phyloP scores from a whole-genome alignment of 2,113 vertebrate genomes.

The Sceloporus tristichus region DNA sequence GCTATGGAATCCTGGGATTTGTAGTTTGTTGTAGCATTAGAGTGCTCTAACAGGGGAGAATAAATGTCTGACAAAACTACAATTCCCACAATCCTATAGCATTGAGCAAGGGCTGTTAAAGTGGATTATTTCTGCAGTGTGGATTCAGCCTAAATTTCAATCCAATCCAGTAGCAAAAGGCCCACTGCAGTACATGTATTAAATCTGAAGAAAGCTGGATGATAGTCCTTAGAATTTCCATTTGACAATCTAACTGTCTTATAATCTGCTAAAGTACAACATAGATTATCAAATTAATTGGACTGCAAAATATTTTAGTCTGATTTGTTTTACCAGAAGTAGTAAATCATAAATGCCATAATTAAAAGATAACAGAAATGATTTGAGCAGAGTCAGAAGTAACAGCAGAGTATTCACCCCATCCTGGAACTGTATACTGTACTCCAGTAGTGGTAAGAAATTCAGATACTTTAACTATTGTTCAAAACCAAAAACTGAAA shows the following conservation, averaged over 20 bases:
- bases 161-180: too few species aligned
- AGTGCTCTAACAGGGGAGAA: too few species aligned
- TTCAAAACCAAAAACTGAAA: not conserved
- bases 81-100: too few species aligned
- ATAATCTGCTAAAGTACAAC: slow-evolving; percentile 31
- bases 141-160: too few species aligned
- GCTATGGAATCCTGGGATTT: too few species aligned
- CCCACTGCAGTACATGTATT: too few species aligned
- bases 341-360: not conserved
- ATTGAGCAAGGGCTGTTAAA: too few species aligned
- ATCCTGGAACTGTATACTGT: not conserved
- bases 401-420: slow-evolving; percentile 20
- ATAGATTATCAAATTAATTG: slow-evolving; percentile 32
- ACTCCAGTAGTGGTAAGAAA: not conserved
- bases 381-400: not conserved
- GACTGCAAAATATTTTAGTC: slow-evolving; percentile 41
- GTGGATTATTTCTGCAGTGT: too few species aligned
- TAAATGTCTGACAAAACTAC: too few species aligned
- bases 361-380: not conserved
- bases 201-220: too few species aligned
- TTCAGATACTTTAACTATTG: not conserved
- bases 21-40: too few species aligned
- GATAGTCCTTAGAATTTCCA: not conserved
- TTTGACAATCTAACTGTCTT: slow-evolving; percentile 50
- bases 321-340: slow-evolving; percentile 17